phyloP scores from a whole-genome alignment of 2,888 invertebrate species.

The Neuroscelio doddi region DNA sequence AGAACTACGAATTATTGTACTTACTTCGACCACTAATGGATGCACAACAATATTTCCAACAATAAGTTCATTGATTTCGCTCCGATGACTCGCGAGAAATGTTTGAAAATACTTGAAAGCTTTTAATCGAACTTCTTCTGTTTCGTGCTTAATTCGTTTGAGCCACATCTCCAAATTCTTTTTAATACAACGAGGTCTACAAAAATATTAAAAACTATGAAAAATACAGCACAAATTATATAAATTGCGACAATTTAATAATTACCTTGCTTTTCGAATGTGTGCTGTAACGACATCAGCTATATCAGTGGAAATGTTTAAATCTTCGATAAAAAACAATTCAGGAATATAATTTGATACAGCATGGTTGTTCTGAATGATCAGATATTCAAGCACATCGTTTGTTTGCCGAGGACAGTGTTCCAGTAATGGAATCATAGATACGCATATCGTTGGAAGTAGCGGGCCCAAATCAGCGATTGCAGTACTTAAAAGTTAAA shows the following conservation, averaged over 20 bases:
- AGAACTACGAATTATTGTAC: too few species aligned
- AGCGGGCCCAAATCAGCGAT: constrained; percentile 84
- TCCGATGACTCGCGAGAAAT: constrained; percentile 80
- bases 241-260: too few species aligned
- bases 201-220: constrained; percentile 10
- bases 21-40: constrained; percentile 78
- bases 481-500: constrained; percentile 75
- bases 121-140: constrained; percentile 83
- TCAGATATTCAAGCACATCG: constrained; percentile 83
- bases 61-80: constrained; percentile 81
- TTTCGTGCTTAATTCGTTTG: constrained; percentile 84
- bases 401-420: constrained; percentile 81
- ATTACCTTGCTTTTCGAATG: constrained; percentile 53
- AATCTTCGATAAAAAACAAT: constrained; percentile 86
- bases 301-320: constrained; percentile 78
- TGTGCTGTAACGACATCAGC: constrained; percentile 77
- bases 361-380: constrained; percentile 80
- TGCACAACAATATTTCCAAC: constrained; percentile 82
- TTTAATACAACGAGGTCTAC: constrained; percentile 75
- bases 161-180: constrained; percentile 80
- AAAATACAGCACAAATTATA: too few species aligned
- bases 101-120: constrained; percentile 82
- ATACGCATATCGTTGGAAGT: constrained; percentile 87
- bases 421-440: constrained; percentile 83
- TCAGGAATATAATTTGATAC: constrained; percentile 83